These are phyloP conservation scores for Rhabdornis inornatus DNA, from an alignment of 2,113 vertebrate species.

Conservation along the genomic window DNA sequence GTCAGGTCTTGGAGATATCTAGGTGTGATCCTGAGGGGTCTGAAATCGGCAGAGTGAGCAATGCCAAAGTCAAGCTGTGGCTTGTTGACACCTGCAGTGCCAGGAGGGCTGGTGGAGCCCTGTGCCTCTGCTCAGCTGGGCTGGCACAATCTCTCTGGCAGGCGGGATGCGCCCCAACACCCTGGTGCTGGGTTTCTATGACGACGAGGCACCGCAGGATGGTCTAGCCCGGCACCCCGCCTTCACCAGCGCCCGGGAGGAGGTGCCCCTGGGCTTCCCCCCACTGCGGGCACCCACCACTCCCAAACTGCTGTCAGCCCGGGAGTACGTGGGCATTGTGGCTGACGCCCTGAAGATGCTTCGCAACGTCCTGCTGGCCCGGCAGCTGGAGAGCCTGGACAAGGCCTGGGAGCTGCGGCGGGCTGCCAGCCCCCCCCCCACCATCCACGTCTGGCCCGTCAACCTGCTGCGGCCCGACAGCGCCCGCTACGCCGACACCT, in stretches of 20 bases:
- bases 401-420: conserved; percentile 60
- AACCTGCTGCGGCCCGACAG: conserved; percentile 88
- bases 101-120: neutral
- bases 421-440: conserved; percentile 26
- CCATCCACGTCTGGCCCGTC: conserved; percentile 88
- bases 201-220: conserved; percentile 72
- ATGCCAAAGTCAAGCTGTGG: neutral
- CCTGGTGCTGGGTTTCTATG: conserved; percentile 87
- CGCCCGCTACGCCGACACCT: conserved; percentile 85
- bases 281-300: conserved; percentile 18
- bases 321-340: conserved; percentile 85
- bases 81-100: neutral
- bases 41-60: neutral
- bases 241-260: neutral
- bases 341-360: conserved; percentile 89
- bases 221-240: conserved; percentile 65
- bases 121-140: neutral
- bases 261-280: conserved; percentile 72
- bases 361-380: conserved; percentile 85
- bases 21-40: neutral
- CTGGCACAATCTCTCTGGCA: neutral
- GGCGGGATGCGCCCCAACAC: conserved; percentile 93
- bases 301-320: conserved; percentile 67
- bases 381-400: conserved; percentile 82
- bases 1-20: neutral